Base-by-base conservation (phyloP, 2,888 invertebrate species). In the Sminthurides aquaticus region DNA sequence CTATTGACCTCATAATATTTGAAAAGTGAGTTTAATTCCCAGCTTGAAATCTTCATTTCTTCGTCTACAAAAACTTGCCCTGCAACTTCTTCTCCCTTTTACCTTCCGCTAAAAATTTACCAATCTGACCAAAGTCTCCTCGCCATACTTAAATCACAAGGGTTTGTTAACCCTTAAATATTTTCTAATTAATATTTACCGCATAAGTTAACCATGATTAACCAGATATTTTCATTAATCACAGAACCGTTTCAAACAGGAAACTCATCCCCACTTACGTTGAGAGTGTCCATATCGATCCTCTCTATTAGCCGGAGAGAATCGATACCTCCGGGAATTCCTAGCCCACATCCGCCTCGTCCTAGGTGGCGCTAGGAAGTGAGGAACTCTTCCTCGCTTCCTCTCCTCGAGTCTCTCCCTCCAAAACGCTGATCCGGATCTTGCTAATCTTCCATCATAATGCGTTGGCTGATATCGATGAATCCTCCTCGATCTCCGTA, bases 1-100 rank as follows among this genome's bases (percentile, higher is more conserved):
- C 72, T 72, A 72, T 71, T 72, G 71, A 71, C 71, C 72, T 68
- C 71, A 48, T 60, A 60, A 64, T 49, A 34, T 26, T 48, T 60
- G 43, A 68, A 69, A 70, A 68, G 68, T 65, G 64, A 67, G 62
- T 62, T 64, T 67, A 59, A 29, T 65, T 57, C 60, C 49, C 52
- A 57, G 43, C 15, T 34, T n/a, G n/a, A n/a, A n/a, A n/a, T n/a
- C n/a, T n/a, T n/a, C n/a, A n/a, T n/a, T n/a, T n/a, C n/a, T n/a
- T n/a, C n/a, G n/a, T n/a, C n/a, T n/a, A n/a, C n/a, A n/a, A n/a
- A n/a, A n/a, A n/a, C n/a, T n/a, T n/a, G n/a, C n/a, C n/a, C n/a
- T n/a, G n/a, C n/a, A n/a, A n/a, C n/a, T n/a, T n/a, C n/a, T n/a
- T n/a, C n/a, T n/a, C n/a, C n/a, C n/a, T n/a, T n/a, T n/a, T n/a